Evolutionary conservation across 2,797 vertebrate species (phyloP).

Genomic region (Brotula barbata): DNA sequence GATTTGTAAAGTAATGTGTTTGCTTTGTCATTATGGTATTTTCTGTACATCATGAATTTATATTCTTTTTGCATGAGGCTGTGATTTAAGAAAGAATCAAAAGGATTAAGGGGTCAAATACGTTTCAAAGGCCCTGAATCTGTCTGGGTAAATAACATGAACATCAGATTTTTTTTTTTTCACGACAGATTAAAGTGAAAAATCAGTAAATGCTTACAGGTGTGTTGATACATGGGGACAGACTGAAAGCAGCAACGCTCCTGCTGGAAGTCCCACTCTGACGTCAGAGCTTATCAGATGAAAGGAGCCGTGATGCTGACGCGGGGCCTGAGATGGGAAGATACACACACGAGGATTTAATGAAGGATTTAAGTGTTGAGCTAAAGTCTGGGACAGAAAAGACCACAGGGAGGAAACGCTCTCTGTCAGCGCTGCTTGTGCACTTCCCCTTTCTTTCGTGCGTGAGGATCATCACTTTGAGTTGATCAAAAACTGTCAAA

Average conservation of each 20-base stretch:
- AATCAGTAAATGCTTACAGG: slow-evolving; percentile 21
- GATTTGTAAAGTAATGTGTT: too few relatives aligned
- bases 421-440: neutral
- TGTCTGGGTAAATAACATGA: neutral
- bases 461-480: neutral
- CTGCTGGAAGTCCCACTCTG: slow-evolving; percentile 26
- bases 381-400: slow-evolving; percentile 26
- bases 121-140: neutral
- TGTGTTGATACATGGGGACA: too few relatives aligned
- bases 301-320: slow-evolving; percentile 7
- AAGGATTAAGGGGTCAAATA: too few relatives aligned
- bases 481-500: too few relatives aligned
- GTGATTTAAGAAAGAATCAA: too few relatives aligned
- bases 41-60: too few relatives aligned
- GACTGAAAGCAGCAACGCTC: slow-evolving; percentile 35
- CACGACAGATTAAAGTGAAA: slow-evolving; percentile 1
- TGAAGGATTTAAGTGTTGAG: slow-evolving; percentile 45
- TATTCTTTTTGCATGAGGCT: too few relatives aligned
- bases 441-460: slow-evolving; percentile 1
- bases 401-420: slow-evolving; percentile 2
- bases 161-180: slow-evolving; percentile 20
- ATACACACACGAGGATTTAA: slow-evolving; percentile 52
- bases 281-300: slow-evolving; percentile 27
- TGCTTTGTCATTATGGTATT: too few relatives aligned
- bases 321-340: slow-evolving; percentile 8